These are phyloP conservation scores for Cyprinodon tularosa DNA, from an alignment of 2,113 vertebrate species.

Conservation along the genomic window DNA sequence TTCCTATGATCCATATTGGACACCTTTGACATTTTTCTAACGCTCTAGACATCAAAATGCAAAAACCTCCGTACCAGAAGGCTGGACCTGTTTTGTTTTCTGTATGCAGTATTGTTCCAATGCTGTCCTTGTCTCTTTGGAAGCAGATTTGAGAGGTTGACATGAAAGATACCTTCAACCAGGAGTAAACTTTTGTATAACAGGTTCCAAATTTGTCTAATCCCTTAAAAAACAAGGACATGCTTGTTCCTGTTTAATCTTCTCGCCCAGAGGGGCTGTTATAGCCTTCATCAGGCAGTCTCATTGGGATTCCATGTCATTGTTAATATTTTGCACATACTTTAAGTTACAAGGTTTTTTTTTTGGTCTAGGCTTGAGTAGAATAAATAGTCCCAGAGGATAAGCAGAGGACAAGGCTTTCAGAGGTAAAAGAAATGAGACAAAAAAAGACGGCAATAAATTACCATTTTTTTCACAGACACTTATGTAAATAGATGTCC, in stretches of 20 bases:
- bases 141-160: constrained; percentile 11
- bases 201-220: constrained; percentile 30
- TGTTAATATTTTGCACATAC: constrained; percentile 9
- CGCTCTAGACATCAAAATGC: constrained; percentile 30
- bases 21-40: constrained; percentile 21
- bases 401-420: constrained; percentile 1
- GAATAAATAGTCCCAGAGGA: constrained; percentile 13
- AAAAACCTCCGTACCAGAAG: constrained; percentile 12
- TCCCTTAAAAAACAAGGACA: constrained; percentile 28
- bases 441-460: neutral
- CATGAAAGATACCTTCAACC: constrained; percentile 7
- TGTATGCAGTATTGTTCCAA: neutral
- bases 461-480: constrained; percentile 1
- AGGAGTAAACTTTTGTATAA: neutral
- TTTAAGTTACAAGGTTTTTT: constrained; percentile 1
- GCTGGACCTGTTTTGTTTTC: constrained; percentile 20
- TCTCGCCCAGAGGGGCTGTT: constrained; percentile 21
- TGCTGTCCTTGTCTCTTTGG: constrained; percentile 7
- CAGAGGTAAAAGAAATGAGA: neutral
- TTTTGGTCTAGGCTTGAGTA: constrained; percentile 7
- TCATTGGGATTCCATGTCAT: constrained; percentile 8
- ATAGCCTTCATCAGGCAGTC: constrained; percentile 34
- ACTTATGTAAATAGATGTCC: neutral
- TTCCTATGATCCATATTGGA: constrained; percentile 47
- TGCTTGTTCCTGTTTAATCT: constrained; percentile 31